phyloP scores from a whole-genome alignment of 2,888 invertebrate species.

The Microplitis deprimator region DNA sequence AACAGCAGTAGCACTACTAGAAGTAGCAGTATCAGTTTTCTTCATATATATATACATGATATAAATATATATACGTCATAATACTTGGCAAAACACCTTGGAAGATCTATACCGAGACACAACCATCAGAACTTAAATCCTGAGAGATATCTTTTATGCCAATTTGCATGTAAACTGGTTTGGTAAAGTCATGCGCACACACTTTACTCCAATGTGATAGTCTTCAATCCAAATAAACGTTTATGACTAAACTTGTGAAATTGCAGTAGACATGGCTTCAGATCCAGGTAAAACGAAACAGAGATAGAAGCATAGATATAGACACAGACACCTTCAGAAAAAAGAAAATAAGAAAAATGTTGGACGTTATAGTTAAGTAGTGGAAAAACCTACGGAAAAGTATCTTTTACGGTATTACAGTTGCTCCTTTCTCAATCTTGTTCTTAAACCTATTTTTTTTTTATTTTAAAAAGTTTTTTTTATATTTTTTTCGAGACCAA shows the following conservation, averaged over 20 bases:
- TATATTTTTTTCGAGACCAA: neutral
- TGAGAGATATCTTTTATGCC: constrained; percentile 40
- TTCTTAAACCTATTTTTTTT: neutral
- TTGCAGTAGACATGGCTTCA: constrained; percentile 17
- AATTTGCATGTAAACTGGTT: constrained; percentile 43
- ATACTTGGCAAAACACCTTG: constrained; percentile 12
- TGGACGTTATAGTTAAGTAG: constrained; percentile 3
- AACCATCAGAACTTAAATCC: constrained; percentile 44
- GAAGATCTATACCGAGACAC: constrained; percentile 36
- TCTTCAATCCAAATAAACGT: constrained; percentile 41
- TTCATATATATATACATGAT: neutral
- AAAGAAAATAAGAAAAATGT: neutral
- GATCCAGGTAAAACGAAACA: neutral
- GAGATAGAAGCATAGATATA: neutral
- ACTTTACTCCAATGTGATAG: constrained; percentile 18
- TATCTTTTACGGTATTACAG: constrained; percentile 9
- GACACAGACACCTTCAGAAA: too few relatives aligned
- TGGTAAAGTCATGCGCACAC: constrained; percentile 32
- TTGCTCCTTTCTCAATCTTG: constrained; percentile 9
- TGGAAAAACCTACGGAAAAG: neutral
- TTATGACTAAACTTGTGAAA: constrained; percentile 43
- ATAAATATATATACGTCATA: neutral
- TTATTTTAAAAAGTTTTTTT: neutral
- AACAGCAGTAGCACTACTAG: neutral
- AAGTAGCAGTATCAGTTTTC: neutral